Evolutionary conservation across 2,888 invertebrate species (phyloP).

Genomic region (Chymomyza fuscimana): DNA sequence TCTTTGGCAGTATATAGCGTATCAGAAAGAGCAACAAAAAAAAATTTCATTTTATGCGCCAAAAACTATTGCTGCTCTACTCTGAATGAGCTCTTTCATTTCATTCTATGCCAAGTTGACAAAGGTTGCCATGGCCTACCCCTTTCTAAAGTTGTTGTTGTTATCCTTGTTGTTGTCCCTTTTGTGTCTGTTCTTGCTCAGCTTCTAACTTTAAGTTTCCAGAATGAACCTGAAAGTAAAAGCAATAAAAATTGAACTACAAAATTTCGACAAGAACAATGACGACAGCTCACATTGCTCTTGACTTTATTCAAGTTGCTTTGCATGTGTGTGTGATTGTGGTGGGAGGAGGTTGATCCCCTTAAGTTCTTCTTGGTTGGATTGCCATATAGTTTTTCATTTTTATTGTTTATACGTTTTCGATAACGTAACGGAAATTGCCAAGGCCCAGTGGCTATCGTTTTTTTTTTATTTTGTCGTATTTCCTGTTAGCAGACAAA

Average conservation of each 20-base stretch:
- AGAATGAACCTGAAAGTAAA: slow-evolving; percentile 58
- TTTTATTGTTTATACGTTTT: slow-evolving; percentile 73
- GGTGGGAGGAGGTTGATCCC: background rate
- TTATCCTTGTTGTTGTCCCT: slow-evolving; percentile 28
- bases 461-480: slow-evolving; percentile 29
- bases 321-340: slow-evolving; percentile 42
- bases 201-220: slow-evolving; percentile 51
- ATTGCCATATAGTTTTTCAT: slow-evolving; percentile 48
- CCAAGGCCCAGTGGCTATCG: slow-evolving; percentile 45
- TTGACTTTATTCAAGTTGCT: slow-evolving; percentile 44
- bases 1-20: background rate
- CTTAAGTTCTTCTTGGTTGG: background rate
- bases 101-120: slow-evolving; percentile 21
- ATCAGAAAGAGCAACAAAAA: background rate
- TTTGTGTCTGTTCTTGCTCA: slow-evolving; percentile 29
- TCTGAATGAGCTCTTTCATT: background rate
- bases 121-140: slow-evolving; percentile 26
- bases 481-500: slow-evolving; percentile 43
- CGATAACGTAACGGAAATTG: slow-evolving; percentile 74
- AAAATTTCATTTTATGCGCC: background rate
- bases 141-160: background rate
- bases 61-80: background rate
- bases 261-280: slow-evolving; percentile 49
- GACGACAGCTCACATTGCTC: background rate
- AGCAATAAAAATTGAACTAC: slow-evolving; percentile 45